Base-by-base conservation (phyloP, 2,113 vertebrate genomes). In the Amphilophus citrinellus region DNA sequence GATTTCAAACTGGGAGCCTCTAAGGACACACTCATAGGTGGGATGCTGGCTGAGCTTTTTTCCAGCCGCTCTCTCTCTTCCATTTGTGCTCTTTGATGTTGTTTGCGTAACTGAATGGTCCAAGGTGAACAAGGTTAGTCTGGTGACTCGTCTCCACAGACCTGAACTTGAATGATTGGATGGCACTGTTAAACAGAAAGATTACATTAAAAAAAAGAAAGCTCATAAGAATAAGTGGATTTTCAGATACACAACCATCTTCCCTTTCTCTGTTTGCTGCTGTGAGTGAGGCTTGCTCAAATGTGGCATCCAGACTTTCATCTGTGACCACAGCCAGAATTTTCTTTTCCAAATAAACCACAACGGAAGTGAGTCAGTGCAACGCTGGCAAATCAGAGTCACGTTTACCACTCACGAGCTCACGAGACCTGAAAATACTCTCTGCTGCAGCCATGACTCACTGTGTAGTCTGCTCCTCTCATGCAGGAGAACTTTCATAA, bases 231-330 rank as follows among this genome's bases (percentile, higher is more conserved):
- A 47, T 24, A 32, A 80, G n/a, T 15, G 20, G 63, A 17, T 63
- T 61, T 22, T 77, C n/a, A 66, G 4, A 14, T 76, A n/a, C 15
- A 24, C 3, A 50, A 53, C 58, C 4, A 2, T 83, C 60, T 66
- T 81, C 60, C 56, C 32, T 66, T 30, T 68, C 24, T 79, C n/a
- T 73, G 62, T 11, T 65, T 35, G 47, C 57, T 77, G 37, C 53
- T 65, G 18, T 2, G 7, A 59, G 35, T 61, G 78, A 60, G 62
- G 1, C 58, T 76, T 66, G 7, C 61, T 75, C 42, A 78, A 75
- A 89, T 84, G 83, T 89, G 89, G 84, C 3, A 18, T 78, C 83
- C 85, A 91, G 86, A 85, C 88, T 80, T 63, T 47, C 61, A n/a
- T 86, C 76, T 81, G 68, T 2, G 15, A 81, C 77, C 17, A 17